phyloP scores from a whole-genome alignment of 2,797 vertebrate genomes.

The Periophthalmus magnuspinnatus region DNA sequence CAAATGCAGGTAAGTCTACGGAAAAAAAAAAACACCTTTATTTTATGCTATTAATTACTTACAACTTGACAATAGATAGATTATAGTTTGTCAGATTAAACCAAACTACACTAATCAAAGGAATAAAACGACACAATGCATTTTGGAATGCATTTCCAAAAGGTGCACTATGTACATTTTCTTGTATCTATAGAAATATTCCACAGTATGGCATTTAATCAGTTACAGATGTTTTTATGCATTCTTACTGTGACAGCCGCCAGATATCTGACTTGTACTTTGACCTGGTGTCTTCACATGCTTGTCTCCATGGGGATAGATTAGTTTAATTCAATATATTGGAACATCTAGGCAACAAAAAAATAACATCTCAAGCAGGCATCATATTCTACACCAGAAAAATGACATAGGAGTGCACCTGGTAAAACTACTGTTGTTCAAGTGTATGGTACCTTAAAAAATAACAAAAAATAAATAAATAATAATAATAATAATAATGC shows the following conservation, averaged over 20 bases:
- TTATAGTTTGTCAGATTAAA: too few species aligned
- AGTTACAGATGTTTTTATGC: not conserved
- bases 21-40: not conserved
- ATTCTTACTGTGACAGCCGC: not conserved
- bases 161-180: not conserved
- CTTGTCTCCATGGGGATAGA: not conserved
- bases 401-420: not conserved
- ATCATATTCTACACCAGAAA: not conserved
- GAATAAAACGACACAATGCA: too few species aligned
- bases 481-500: too few species aligned
- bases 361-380: too few species aligned
- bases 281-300: not conserved
- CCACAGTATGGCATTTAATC: not conserved
- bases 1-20: slow-evolving; percentile 88
- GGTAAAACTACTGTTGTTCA: too few species aligned
- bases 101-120: not conserved
- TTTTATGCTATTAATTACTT: not conserved
- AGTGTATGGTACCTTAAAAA: too few species aligned
- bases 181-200: not conserved
- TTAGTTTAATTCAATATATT: not conserved
- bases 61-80: too few species aligned
- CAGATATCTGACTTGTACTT: not conserved
- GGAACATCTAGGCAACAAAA: too few species aligned
- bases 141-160: not conserved
- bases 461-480: too few species aligned